Conservation (phyloP, 92 coral and sea anemone species). For the Porites cylindrica region DNA sequence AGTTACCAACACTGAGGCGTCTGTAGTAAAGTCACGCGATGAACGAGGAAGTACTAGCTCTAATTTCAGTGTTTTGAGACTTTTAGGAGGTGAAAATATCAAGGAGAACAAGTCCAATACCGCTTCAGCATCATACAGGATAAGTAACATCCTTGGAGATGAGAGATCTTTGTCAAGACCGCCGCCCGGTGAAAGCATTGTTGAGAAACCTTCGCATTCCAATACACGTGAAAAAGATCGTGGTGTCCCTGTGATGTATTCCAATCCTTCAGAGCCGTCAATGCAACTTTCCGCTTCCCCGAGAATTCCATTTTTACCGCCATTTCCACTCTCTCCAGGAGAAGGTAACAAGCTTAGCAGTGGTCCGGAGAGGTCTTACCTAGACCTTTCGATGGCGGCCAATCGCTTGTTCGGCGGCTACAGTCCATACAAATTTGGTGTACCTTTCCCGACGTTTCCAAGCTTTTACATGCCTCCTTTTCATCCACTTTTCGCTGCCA, state of each 20-base stretch:
- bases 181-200: neutral
- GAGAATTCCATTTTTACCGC: constrained; percentile 35
- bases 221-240: constrained; percentile 9
- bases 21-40: constrained; percentile 11
- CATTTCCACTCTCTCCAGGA: constrained; percentile 14
- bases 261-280: neutral
- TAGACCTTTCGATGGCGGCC: constrained; percentile 51
- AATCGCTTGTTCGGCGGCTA: constrained; percentile 62
- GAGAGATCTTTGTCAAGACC: constrained; percentile 1
- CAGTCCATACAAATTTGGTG: constrained; percentile 81
- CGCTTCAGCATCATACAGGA: constrained; percentile 71
- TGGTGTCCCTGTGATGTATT: constrained; percentile 3
- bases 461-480: constrained; percentile 87
- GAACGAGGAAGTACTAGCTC: constrained; percentile 37
- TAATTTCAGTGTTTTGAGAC: constrained; percentile 85
- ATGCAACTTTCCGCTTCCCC: constrained; percentile 8
- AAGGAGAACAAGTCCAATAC: constrained; percentile 40
- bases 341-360: constrained; percentile 16
- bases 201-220: constrained; percentile 9
- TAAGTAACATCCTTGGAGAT: constrained; percentile 80
- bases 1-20: neutral
- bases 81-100: constrained; percentile 68
- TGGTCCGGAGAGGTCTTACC: constrained; percentile 46
- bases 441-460: constrained; percentile 82
- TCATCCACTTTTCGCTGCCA: constrained; percentile 75